Percentiles rank a stretch among this genome's conserved stretches.
These are phyloP conservation scores for Strigamia maritima DNA, from an alignment of 2,888 invertebrate genomes.

Conservation along the genomic window DNA sequence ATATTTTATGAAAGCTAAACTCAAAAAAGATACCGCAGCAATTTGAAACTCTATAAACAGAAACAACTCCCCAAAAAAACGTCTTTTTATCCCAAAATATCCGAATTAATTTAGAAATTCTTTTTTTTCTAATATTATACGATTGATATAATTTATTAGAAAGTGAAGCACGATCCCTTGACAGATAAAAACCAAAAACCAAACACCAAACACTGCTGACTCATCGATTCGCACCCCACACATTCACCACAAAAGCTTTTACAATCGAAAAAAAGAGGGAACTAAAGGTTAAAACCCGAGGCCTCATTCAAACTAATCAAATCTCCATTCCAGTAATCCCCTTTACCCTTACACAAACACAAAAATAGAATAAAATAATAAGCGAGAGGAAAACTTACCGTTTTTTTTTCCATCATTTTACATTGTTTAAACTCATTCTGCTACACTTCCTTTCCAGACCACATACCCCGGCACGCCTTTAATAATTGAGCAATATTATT, in stretches of 20 bases:
- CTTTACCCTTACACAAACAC: neutral
- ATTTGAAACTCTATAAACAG: no score
- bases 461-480: neutral
- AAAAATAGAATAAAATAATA: neutral
- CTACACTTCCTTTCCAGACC: neutral
- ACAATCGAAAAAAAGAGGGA: neutral
- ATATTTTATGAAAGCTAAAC: neutral
- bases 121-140: neutral
- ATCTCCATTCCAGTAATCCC: neutral
- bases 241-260: neutral
- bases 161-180: neutral
- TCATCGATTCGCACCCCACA: neutral
- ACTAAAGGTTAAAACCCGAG: neutral
- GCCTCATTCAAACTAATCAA: slow-evolving; percentile 15
- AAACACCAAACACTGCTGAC: neutral
- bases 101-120: no score
- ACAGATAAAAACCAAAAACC: neutral
- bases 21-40: neutral
- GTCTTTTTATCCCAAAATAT: no score
- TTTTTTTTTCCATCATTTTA: neutral
- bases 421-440: neutral
- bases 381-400: neutral
- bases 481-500: slow-evolving; percentile 23
- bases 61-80: no score
- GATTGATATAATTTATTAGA: neutral